A percentile compares a stretch with the other conserved stretches of the same genome.
Evolutionary conservation across 1,140 invertebrate species (phyloP).

Genomic region (Vollenhovia emeryi): DNA sequence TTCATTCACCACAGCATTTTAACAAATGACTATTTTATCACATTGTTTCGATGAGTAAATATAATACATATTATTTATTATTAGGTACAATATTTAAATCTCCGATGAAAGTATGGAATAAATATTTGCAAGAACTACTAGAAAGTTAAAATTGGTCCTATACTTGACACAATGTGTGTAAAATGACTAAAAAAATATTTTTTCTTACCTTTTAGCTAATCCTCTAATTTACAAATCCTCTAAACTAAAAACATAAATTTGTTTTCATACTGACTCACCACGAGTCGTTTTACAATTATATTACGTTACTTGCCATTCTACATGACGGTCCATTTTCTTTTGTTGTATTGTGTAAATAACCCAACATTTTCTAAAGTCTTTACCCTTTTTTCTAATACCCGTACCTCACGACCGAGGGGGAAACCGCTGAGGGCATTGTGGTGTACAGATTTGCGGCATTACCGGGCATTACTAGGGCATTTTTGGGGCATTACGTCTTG

Average conservation of each 20-base stretch:
- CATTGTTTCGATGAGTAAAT: background rate
- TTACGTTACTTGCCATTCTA: too few relatives aligned
- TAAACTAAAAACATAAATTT: background rate
- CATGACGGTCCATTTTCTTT: too few relatives aligned
- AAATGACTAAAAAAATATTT: background rate
- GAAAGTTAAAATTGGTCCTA: background rate
- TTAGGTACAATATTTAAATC: background rate
- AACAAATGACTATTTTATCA: background rate
- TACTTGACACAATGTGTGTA: background rate
- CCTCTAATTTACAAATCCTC: background rate
- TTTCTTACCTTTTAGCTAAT: background rate
- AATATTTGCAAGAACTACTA: background rate
- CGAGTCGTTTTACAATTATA: background rate
- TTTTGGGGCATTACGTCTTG: too few relatives aligned
- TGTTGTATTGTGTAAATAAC: background rate
- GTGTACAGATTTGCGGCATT: too few relatives aligned
- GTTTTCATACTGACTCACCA: background rate
- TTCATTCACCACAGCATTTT: background rate
- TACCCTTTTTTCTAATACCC: background rate
- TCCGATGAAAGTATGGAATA: too few relatives aligned
- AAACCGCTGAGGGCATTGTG: too few relatives aligned
- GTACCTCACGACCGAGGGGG: too few relatives aligned
- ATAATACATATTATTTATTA: background rate
- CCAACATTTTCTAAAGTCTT: background rate
- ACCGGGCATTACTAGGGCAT: too few relatives aligned